phyloP scores from a whole-genome alignment of 2,888 invertebrate genomes.

The Drosophila mimetica region DNA sequence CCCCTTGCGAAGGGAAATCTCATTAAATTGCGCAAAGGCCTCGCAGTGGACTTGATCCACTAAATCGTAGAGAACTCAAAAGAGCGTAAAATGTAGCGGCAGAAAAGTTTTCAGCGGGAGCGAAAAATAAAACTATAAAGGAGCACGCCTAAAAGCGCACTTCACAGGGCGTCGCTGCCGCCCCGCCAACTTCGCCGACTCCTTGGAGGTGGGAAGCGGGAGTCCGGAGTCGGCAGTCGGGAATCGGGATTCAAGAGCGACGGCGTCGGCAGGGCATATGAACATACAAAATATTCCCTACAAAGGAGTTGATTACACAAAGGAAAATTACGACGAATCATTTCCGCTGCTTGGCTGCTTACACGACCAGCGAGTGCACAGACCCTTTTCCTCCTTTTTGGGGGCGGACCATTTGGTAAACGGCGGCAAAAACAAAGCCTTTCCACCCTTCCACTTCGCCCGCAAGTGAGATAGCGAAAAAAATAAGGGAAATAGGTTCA shows the following conservation, averaged over 20 bases:
- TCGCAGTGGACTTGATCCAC: slow-evolving; percentile 30
- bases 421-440: slow-evolving; percentile 73
- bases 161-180: slow-evolving; percentile 16
- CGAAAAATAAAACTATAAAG: slow-evolving; percentile 35
- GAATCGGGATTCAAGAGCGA: slow-evolving; percentile 42
- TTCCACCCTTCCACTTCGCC: slow-evolving; percentile 30
- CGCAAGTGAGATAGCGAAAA: slow-evolving; percentile 71
- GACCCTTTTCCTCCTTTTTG: slow-evolving; percentile 10
- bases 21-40: slow-evolving; percentile 36
- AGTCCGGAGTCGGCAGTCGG: slow-evolving; percentile 17
- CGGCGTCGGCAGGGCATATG: slow-evolving; percentile 70
- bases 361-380: slow-evolving; percentile 72
- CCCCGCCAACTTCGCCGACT: slow-evolving; percentile 17
- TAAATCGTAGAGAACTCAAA: slow-evolving; percentile 27
- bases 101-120: slow-evolving; percentile 28
- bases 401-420: slow-evolving; percentile 48
- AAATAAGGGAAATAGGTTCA: slow-evolving; percentile 25
- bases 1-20: slow-evolving; percentile 21
- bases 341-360: slow-evolving; percentile 83
- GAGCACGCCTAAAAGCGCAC: slow-evolving; percentile 51
- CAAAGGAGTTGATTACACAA: slow-evolving; percentile 84
- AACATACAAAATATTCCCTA: slow-evolving; percentile 79
- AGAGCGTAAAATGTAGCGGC: slow-evolving; percentile 27
- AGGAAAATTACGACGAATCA: slow-evolving; percentile 84
- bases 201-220: slow-evolving; percentile 5